Conservation (phyloP, 2,888 invertebrate genomes). For the Prosopocoilus inquinatus region DNA sequence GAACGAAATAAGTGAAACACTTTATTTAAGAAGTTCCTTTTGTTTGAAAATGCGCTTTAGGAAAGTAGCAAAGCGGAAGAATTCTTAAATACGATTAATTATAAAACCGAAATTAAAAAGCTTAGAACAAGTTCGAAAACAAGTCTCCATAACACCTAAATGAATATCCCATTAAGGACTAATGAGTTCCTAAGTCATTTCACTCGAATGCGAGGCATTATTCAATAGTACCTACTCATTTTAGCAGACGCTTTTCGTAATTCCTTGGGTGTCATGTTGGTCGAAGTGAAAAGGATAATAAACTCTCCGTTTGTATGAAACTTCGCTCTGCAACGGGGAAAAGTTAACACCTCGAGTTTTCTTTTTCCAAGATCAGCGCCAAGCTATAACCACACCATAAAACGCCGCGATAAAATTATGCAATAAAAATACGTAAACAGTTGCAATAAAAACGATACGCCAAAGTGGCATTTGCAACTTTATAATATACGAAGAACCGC, state of each 20-base stretch:
- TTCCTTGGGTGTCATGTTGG: slow-evolving; percentile 8
- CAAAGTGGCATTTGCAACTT: too few relatives aligned
- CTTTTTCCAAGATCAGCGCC: too few relatives aligned
- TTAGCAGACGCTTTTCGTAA: slow-evolving; percentile 8
- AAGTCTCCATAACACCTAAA: slow-evolving; percentile 27
- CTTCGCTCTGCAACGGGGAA: too few relatives aligned
- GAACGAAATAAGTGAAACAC: slow-evolving; percentile 8
- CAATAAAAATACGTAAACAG: too few relatives aligned
- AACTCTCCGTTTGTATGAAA: not conserved
- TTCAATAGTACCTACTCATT: slow-evolving; percentile 21
- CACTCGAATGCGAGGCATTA: slow-evolving; percentile 25
- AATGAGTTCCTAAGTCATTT: slow-evolving; percentile 31
- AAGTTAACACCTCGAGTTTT: too few relatives aligned
- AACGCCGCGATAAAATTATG: too few relatives aligned
- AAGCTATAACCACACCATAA: too few relatives aligned
- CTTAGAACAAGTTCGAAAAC: slow-evolving; percentile 23
- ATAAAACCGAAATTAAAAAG: slow-evolving; percentile 27
- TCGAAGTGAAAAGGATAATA: not conserved
- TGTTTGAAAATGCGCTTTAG: slow-evolving; percentile 14
- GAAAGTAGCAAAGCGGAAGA: slow-evolving; percentile 18
- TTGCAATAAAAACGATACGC: too few relatives aligned
- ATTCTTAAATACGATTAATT: slow-evolving; percentile 28
- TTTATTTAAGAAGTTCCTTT: slow-evolving; percentile 9
- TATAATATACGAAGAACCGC: too few relatives aligned
- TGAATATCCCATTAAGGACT: slow-evolving; percentile 31